These are phyloP conservation scores for Sepiola atlantica DNA, from an alignment of 2,888 invertebrate species.

Conservation along the genomic window DNA sequence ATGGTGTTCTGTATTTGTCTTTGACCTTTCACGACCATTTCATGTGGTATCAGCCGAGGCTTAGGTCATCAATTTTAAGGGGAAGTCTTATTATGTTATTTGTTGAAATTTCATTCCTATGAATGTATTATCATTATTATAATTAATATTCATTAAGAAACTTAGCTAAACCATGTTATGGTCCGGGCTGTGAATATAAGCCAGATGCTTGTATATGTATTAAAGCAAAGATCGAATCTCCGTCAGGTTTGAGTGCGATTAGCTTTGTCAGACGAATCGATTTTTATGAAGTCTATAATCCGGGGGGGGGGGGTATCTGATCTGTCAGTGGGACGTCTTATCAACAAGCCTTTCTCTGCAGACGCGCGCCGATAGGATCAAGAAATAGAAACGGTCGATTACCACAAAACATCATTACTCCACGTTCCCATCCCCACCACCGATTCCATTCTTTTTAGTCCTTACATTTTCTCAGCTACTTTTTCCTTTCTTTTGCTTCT, in stretches of 20 bases:
- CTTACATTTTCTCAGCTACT: not conserved
- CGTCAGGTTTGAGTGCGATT: not conserved
- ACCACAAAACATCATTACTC: not conserved
- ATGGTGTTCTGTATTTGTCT: no score
- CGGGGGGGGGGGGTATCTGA: constrained; percentile 32
- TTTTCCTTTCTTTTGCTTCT: not conserved
- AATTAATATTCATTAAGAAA: not conserved
- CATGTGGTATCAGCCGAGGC: no score
- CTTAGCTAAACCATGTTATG: not conserved
- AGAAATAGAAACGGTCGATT: constrained; percentile 32
- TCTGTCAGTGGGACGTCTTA: not conserved
- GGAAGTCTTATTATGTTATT: no score
- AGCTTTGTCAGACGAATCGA: constrained; percentile 12
- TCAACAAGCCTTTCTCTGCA: constrained; percentile 1
- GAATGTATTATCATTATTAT: no score
- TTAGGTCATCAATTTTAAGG: no score
- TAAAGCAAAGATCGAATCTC: constrained; percentile 2
- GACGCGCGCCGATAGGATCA: not conserved
- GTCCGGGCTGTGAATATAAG: not conserved
- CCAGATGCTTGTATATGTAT: not conserved
- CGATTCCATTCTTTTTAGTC: no score
- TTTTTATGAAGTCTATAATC: constrained; percentile 16
- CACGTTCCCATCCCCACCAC: not conserved
- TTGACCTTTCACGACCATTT: no score
- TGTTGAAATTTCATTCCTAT: no score